Evolutionary conservation across 2,797 vertebrate species (phyloP), one percentile per base, ranked within the genome.

Genomic region (Lagocephalus sceleratus): DNA sequence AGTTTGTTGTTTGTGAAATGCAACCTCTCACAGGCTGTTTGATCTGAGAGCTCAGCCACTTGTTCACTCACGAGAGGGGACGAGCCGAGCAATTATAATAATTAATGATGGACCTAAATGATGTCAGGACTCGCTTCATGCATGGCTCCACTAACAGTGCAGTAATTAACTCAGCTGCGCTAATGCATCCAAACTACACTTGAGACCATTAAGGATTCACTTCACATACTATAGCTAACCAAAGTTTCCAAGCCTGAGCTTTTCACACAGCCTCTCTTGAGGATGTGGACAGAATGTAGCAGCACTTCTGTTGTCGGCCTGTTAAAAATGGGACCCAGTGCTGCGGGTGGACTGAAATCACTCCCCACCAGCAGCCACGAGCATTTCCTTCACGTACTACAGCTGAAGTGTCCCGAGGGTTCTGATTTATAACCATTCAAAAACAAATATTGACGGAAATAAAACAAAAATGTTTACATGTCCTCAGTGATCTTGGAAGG

Each of bases 1-100:
- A 75, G 61, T 66, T 74, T 73, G 78, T 76, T 72, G 73, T 78
- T 69, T 60, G 47, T 15, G 6, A 70, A 75, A 66, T 53, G 57
- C 57, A 58, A 73, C 77, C 79, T 70, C 73, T 82, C 57, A 21
- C 17, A 4, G 68, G 16, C 53, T 32, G 61, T 76, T 75, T 73
- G 52, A 75, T 74, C 61, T 46, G 53, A 70, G 65, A 73, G 68
- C 65, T 25, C 32, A 15, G 50, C 58, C 70, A 71, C 72, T 81
- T 72, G 58, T 64, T 54, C 54, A 46, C 49, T 42, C 61, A 54
- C 32, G 25, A 65, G 63, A 50, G 60, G 10, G 44, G 49, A 38
- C 62, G 59, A 58, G 51, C 25, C 16, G 6, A 47, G 44, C 66
- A 40, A 70, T 74, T 75, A 51, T 40, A 47, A 15, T 49, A 14